Percentiles rank a stretch among this genome's conserved stretches.
Conservation (phyloP, 2,888 invertebrate species). For the Orchesella flavescens region DNA sequence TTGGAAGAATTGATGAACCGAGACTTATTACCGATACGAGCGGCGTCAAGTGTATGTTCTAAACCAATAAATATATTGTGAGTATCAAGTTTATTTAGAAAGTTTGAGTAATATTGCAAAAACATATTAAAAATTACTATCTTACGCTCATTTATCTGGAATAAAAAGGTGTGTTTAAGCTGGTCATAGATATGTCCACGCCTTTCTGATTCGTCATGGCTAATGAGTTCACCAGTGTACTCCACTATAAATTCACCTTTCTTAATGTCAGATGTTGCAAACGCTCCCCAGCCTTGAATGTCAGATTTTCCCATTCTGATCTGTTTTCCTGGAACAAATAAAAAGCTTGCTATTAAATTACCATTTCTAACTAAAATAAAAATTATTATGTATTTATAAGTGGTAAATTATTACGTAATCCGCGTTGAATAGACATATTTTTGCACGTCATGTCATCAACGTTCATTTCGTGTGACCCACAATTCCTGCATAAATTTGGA, state of each 20-base stretch:
- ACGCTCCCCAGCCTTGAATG: conserved; percentile 32
- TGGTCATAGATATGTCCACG: conserved; percentile 36
- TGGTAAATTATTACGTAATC: conserved; percentile 80
- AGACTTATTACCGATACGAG: background rate
- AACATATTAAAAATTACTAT: background rate
- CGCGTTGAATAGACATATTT: conserved; percentile 93
- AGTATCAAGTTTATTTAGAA: background rate
- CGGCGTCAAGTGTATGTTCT: conserved; percentile 32
- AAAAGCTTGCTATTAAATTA: conserved; percentile 72
- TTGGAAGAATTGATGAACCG: conserved; percentile 45
- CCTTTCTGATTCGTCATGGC: conserved; percentile 23
- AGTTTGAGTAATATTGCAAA: no score
- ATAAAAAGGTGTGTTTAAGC: conserved; percentile 25
- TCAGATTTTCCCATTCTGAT: conserved; percentile 5
- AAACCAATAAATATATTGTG: background rate
- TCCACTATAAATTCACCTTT: conserved; percentile 40
- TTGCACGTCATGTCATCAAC: conserved; percentile 87
- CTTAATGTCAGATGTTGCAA: conserved; percentile 10
- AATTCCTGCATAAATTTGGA: conserved; percentile 78
- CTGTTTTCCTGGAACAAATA: conserved; percentile 17
- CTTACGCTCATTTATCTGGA: conserved; percentile 37
- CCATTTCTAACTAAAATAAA: conserved; percentile 72
- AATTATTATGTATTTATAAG: background rate
- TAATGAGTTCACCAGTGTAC: conserved; percentile 43
- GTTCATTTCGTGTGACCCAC: conserved; percentile 89